Conservation (phyloP, 2,113 vertebrate species). For the Stegastes partitus region DNA sequence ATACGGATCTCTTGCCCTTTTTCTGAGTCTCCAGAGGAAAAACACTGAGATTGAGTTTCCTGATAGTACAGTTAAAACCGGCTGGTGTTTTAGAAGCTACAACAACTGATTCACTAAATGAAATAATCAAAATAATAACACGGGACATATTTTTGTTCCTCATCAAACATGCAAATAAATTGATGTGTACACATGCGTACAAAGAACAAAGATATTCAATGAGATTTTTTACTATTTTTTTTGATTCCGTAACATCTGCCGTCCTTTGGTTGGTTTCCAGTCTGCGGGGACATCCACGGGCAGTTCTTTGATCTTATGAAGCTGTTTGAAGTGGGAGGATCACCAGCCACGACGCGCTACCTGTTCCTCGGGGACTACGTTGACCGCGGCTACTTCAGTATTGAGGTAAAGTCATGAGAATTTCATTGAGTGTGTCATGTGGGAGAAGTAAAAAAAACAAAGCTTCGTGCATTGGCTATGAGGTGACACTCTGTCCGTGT, state of each 20-base stretch:
- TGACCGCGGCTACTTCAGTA: conserved; percentile 98
- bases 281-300: conserved; percentile 89
- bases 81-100: no score
- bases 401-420: conserved; percentile 81
- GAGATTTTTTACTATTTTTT: no score
- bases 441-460: neutral
- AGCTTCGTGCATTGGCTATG: neutral
- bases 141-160: neutral
- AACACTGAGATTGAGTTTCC: no score
- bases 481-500: conserved; percentile 43
- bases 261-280: conserved; percentile 68
- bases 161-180: neutral
- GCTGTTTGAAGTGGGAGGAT: conserved; percentile 89
- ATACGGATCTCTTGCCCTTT: neutral
- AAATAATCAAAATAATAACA: no score
- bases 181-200: neutral
- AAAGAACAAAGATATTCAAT: conserved; percentile 17
- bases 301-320: conserved; percentile 91
- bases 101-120: no score
- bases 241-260: conserved; percentile 9
- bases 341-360: conserved; percentile 88
- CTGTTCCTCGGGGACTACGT: conserved; percentile 91
- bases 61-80: no score
- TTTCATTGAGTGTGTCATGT: neutral
- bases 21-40: no score